Percentiles rank a stretch among this genome's conserved stretches.
These are phyloP conservation scores for Busseola fusca DNA, from an alignment of 2,888 invertebrate genomes.

Conservation along the genomic window DNA sequence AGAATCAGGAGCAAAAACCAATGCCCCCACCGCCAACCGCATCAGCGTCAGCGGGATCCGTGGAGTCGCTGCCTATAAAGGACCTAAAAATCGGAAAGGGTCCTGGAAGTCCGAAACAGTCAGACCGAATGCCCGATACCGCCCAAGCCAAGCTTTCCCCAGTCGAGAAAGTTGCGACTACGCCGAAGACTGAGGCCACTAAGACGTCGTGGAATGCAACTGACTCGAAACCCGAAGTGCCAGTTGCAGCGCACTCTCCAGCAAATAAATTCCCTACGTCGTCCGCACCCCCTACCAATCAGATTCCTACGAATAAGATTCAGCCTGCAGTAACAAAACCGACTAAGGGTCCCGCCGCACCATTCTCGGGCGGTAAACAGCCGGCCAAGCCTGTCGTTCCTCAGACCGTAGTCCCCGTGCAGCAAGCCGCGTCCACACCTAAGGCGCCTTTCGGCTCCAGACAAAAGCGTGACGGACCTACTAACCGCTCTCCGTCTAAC, in stretches of 20 bases:
- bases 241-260: constrained; percentile 59
- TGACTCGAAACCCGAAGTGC: constrained; percentile 68
- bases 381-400: constrained; percentile 83
- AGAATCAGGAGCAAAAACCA: constrained; percentile 74
- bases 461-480: constrained; percentile 82
- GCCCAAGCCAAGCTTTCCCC: constrained; percentile 69
- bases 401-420: constrained; percentile 82
- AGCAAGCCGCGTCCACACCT: constrained; percentile 82
- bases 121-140: constrained; percentile 70
- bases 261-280: constrained; percentile 75
- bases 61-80: constrained; percentile 82
- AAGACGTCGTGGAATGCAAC: constrained; percentile 79
- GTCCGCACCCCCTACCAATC: constrained; percentile 67
- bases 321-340: constrained; percentile 75
- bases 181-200: constrained; percentile 73
- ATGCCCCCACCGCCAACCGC: constrained; percentile 69
- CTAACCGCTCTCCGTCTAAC: constrained; percentile 80
- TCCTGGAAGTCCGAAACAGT: constrained; percentile 81
- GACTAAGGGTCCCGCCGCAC: constrained; percentile 82
- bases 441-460: constrained; percentile 85
- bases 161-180: constrained; percentile 73
- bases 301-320: constrained; percentile 72
- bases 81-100: constrained; percentile 83
- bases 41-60: constrained; percentile 66
- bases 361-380: constrained; percentile 84